Evolutionary conservation across 2,113 vertebrate genomes (phyloP), one percentile per base, ranked within the genome.

Genomic region (Callopanchax toddi): DNA sequence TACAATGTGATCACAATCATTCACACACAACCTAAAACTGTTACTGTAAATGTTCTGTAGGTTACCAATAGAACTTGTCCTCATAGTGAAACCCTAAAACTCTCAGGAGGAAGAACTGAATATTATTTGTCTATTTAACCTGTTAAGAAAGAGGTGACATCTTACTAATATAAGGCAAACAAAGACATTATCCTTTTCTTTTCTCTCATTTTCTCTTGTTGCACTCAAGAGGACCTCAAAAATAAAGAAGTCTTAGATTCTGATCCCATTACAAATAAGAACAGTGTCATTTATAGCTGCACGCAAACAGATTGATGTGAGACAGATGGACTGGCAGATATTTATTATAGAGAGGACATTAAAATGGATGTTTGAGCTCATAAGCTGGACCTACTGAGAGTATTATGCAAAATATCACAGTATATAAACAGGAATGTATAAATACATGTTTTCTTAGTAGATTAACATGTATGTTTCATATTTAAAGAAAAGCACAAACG

Each of bases 221-320:
- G 51, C 26, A 67, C 32, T 44, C 11, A 56, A 42, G 61, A 12
- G 42, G 10, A 48, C 4, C 18, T 61, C 44, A 55, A 16, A 53
- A 63, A 63, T 70, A 12, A 74, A 81, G 49, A 60, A 40, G 17
- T 73, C 64, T 70, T 18, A 60, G 37, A 59, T 21, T 34, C 40
- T 80, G 74, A 81, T 71, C 76, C 72, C 51, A 67, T 84, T 86
- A 67, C 42, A 70, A 25, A 83, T n/a, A 46, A 53, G 43, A 80
- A 64, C 26, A 51, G 50, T 78, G 43, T 69, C 43, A 61, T 80
- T 83, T 62, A 59, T 62, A 54, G 46, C 60, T 57, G 45, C 68
- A 46, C 56, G 32, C 53, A 79, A 67, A 71, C 78, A 85, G 76
- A 86, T 83, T 78, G 77, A 83, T 55, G 51, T 20, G 44, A 55